A percentile compares a stretch with the other conserved stretches of the same genome.
Evolutionary conservation across 1,140 invertebrate species (phyloP).

Genomic region (Caenorhabditis inopinata): DNA sequence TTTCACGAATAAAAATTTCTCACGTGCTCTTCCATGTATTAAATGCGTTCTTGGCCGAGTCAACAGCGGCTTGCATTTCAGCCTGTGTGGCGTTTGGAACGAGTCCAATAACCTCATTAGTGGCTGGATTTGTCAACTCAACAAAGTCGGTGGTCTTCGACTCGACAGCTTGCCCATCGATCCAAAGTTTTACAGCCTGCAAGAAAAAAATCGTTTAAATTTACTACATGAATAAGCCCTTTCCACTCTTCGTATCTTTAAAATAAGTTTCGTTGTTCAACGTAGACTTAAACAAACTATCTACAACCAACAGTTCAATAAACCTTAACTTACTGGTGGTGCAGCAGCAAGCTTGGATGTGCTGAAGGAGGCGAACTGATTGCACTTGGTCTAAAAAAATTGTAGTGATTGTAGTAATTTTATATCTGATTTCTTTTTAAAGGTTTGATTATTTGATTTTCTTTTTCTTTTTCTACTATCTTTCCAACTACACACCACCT

Average conservation of each 20-base stretch:
- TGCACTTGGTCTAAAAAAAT: background rate
- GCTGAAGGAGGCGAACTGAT: conserved; percentile 1
- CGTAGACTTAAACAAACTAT: too few species aligned
- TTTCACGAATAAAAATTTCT: too few species aligned
- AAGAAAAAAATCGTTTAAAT: too few species aligned
- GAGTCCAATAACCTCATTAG: conserved; percentile 74
- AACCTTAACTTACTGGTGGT: background rate
- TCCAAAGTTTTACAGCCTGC: conserved; percentile 65
- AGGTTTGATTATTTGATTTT: background rate
- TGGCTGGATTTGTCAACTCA: conserved; percentile 68
- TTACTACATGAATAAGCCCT: too few species aligned
- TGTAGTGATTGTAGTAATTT: too few species aligned
- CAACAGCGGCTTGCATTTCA: conserved; percentile 89
- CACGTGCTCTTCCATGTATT: conserved; percentile 82
- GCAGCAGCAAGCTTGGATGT: conserved; percentile 4
- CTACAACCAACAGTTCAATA: too few species aligned
- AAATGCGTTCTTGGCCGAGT: conserved; percentile 80
- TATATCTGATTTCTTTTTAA: background rate
- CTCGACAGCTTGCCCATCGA: conserved; percentile 63
- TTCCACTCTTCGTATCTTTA: too few species aligned
- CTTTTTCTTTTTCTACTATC: background rate
- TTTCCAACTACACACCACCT: background rate
- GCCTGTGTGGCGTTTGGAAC: conserved; percentile 85
- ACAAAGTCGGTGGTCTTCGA: conserved; percentile 65
- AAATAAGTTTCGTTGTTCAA: too few species aligned